Conservation (phyloP, 2,797 vertebrate genomes). For the Anomalospiza imberbis region DNA sequence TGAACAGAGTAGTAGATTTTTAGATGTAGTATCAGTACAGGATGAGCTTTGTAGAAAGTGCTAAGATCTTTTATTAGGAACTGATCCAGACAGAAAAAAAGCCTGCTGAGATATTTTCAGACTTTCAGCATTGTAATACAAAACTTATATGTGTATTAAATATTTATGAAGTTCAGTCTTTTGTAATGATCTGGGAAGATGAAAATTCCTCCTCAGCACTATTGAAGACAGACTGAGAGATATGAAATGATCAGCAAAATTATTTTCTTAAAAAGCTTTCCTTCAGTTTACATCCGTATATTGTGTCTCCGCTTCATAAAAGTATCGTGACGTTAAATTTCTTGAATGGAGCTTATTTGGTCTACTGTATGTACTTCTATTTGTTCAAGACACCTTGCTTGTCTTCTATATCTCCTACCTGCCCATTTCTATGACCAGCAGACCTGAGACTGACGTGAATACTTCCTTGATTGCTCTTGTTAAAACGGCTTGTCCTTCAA, state of each 20-base stretch:
- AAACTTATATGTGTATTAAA: background rate
- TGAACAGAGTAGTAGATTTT: background rate
- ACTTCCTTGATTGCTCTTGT: background rate
- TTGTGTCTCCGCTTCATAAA: background rate
- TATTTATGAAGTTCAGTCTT: background rate
- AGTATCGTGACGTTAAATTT: fast-evolving
- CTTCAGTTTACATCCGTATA: background rate
- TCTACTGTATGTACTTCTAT: background rate
- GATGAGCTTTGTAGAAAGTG: background rate
- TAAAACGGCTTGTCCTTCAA: background rate
- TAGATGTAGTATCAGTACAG: background rate
- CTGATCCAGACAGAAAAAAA: background rate
- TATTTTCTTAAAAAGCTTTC: background rate
- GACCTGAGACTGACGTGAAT: background rate
- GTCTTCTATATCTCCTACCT: background rate
- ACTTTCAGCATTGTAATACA: background rate
- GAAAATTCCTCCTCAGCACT: background rate
- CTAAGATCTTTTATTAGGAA: background rate
- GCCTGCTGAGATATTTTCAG: background rate
- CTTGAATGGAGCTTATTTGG: background rate
- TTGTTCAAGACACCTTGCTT: background rate
- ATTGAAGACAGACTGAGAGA: background rate
- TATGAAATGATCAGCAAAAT: background rate
- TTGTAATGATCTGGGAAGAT: background rate
- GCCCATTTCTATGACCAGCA: background rate